Conservation (phyloP, 2,113 vertebrate genomes). For the Lophotis ruficrista region DNA sequence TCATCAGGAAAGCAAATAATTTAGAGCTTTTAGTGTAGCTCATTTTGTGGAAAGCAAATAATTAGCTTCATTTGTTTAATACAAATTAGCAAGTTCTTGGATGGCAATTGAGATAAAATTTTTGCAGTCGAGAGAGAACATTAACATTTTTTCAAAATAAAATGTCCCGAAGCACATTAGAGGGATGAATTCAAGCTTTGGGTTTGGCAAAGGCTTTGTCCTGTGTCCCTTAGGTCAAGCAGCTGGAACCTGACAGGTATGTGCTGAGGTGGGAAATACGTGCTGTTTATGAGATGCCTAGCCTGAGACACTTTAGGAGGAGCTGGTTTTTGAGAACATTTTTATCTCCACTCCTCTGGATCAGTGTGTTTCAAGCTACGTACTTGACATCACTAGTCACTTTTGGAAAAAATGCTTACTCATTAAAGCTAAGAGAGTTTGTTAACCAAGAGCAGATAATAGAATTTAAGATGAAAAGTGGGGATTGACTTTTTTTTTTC, state of each 20-base stretch:
- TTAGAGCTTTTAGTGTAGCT: not conserved
- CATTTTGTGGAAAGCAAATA: slow-evolving; percentile 7
- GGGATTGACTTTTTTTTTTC: not conserved
- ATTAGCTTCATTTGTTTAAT: slow-evolving; percentile 2
- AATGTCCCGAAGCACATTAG: not conserved
- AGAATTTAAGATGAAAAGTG: not conserved
- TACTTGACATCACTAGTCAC: not conserved
- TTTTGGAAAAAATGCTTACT: not conserved
- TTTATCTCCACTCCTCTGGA: not conserved
- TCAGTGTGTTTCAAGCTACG: not conserved
- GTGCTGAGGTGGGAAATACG: not conserved
- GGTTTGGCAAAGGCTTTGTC: not conserved
- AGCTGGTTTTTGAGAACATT: not conserved
- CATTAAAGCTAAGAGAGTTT: not conserved
- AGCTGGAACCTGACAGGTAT: not conserved
- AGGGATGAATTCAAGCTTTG: not conserved
- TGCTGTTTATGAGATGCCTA: not conserved
- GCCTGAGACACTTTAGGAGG: not conserved
- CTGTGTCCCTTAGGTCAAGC: not conserved
- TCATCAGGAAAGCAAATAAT: slow-evolving; percentile 15
- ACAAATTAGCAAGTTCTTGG: not conserved
- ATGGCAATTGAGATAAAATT: not conserved
- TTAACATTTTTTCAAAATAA: not conserved
- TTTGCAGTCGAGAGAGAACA: not conserved
- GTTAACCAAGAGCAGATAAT: not conserved